Evolutionary conservation across 1,140 invertebrate genomes (phyloP), one percentile per base, ranked within the genome.

Genomic region (Drosophila gunungcola): DNA sequence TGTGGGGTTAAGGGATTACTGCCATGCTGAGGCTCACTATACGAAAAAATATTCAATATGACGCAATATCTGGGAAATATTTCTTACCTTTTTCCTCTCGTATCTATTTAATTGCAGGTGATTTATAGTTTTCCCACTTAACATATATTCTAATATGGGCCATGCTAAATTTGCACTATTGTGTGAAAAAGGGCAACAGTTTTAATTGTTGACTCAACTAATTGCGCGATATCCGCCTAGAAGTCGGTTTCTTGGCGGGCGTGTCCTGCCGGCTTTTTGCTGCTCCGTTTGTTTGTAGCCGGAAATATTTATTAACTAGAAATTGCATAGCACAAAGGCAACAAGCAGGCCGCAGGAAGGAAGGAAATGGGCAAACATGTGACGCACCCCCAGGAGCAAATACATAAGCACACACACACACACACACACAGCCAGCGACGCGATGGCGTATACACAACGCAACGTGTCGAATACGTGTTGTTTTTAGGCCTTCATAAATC

Each of bases 221-320:
- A 77, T 77, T 77, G 74, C 73, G 55, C 57, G 46, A 72, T 69
- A 43, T 78, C 51, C 74, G 70, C 60, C 42, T 32, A 43, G 27
- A 49, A 21, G 49, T 39, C 46, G 38, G 27, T 38, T 55, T 43
- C 27, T 41, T 68, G 38, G 61, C 76, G 77, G 52, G 69, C 42
- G 64, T 67, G 64, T 70, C 70, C 61, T 55, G 73, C 52, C 42
- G 69, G 60, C 52, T 75, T 55, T 82, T 80, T 53, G 63, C 49
- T 54, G 13, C 41, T 57, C 51, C 25, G 11, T 65, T 65, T 48
- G 73, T 34, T 45, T 77, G 63, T 62, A 53, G 67, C 67, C 79
- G 83, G 79, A 86, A 86, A 88, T 86, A 81, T 86, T 86, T 86
- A 88, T 86, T 86, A 88, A 86, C 83, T 86, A 88, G 85, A 83